Evolutionary conservation across 2,888 invertebrate genomes (phyloP), one percentile per base, ranked within the genome.

Genomic region (Rhingia campestris): DNA sequence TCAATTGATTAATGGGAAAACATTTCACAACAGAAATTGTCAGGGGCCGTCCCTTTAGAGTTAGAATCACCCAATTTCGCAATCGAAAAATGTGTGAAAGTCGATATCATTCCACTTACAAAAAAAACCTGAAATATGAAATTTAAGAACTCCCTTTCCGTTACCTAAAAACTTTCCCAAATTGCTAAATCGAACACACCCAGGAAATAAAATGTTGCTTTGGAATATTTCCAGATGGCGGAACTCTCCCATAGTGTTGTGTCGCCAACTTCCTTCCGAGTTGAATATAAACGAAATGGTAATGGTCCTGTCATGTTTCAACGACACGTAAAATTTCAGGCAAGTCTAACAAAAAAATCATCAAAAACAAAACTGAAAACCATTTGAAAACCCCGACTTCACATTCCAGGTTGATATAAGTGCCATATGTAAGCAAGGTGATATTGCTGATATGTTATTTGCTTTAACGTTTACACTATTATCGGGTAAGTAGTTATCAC

Each of bases 181-280:
- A n/a, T n/a, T 22, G 22, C 22, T 22, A 22, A 22, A 22, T 22
- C 2, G 22, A 22, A 2, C 22, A 22, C 22, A 22, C 2, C 22
- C 22, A 22, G 2, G 1, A 22, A 1, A 22, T 2, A 22, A 1
- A 22, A 22, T 22, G 1, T 22, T 22, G 22, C 22, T 22, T 22
- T 2, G 1, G 22, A 22, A 22, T 22, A 22, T 22, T 10, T 87
- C 81, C 92, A 98, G 98, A 98, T 98, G 94, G 96, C 98, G 12
- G 98, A 98, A 92, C 91, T 98, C 88, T 97, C 97, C 56, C 99
- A 99, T 92, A 99, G 97, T 89, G 99, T 99, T n/a, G 95, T 98
- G 37, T 98, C 98, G 86, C 98, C 99, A 59, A 98, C 98, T 94
- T 98, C 98, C 43, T 99, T 99, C 92, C 94, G 98, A 69, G 99